Evolutionary conservation across 2,113 vertebrate species (phyloP), one percentile per base, ranked within the genome.

Genomic region (Channa maculata): DNA sequence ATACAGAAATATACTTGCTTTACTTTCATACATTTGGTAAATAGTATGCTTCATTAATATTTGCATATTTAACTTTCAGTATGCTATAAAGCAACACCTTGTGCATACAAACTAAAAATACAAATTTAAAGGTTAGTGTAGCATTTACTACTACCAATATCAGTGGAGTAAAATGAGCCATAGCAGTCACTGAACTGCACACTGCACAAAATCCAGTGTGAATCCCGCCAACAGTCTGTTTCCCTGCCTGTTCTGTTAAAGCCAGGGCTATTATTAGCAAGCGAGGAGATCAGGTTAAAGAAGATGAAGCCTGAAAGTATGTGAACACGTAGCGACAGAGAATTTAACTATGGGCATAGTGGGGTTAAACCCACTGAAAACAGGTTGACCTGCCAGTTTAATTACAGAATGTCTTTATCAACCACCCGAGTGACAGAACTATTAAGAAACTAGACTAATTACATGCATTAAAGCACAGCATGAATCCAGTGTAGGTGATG

Each of bases 201-300:
- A 51, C 8, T 66, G 70, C 58, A 77, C 58, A 82, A 77, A 86
- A 82, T 80, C 68, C 63, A 70, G 65, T 55, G 69, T 76, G 67
- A 82, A 85, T 76, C 79, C 61, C 82, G 68, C 67, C 69, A 52
- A 45, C 60, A 64, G 63, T 46, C 77, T 65, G 77, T 77, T 85
- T 75, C 71, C 24, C 64, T 79, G 79, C 10, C 73, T 54, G 69
- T 72, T 81, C 68, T 60, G 54, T 49, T 45, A 11, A 69, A 80
- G 65, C 78, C 49, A 15, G n/a, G 14, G 64, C 82, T 89, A 84
- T 89, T 83, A 88, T 79, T 88, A 87, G 73, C 9, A 51, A 65
- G 59, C 59, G 15, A 50, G 24, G 55, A 75, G 62, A 82, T 80
- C 76, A 34, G 71, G 71, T 88, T 83, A 77, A 24, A 75, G 66